phyloP scores from a whole-genome alignment of 2,113 vertebrate genomes.

The Chiloscyllium plagiosum region DNA sequence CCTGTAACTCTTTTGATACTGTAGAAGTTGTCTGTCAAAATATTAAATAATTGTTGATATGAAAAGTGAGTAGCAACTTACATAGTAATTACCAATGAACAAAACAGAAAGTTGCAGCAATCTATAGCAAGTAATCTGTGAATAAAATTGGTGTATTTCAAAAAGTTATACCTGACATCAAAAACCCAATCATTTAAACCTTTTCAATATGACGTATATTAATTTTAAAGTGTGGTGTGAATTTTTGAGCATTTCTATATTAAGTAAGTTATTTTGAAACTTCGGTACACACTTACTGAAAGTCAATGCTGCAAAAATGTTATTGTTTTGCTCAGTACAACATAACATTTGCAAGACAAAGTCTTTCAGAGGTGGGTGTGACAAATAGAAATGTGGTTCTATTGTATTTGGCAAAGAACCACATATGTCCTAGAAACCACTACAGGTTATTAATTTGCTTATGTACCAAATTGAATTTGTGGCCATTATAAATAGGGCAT shows the following conservation, averaged over 20 bases:
- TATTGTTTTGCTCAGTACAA: background rate
- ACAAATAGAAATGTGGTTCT: background rate
- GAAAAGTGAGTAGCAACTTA: background rate
- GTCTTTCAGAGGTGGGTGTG: background rate
- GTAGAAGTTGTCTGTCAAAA: slow-evolving; percentile 65
- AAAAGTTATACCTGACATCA: background rate
- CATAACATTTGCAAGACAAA: background rate
- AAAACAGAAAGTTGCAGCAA: background rate
- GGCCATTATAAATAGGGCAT: background rate
- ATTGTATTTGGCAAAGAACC: background rate
- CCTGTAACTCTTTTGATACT: slow-evolving; percentile 68
- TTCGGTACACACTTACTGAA: background rate
- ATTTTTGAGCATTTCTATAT: background rate
- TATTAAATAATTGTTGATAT: background rate
- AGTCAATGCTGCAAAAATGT: background rate
- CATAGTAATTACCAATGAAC: background rate
- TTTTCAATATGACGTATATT: background rate
- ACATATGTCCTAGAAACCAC: background rate
- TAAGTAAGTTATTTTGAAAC: background rate
- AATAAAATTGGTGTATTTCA: background rate
- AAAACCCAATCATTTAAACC: background rate
- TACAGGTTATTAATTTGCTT: background rate
- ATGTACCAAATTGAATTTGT: background rate
- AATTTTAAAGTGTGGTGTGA: background rate
- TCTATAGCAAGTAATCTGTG: background rate